Evolutionary conservation across 2,797 vertebrate genomes (phyloP), one percentile per base, ranked within the genome.

Genomic region (Sebastes matsubarae): DNA sequence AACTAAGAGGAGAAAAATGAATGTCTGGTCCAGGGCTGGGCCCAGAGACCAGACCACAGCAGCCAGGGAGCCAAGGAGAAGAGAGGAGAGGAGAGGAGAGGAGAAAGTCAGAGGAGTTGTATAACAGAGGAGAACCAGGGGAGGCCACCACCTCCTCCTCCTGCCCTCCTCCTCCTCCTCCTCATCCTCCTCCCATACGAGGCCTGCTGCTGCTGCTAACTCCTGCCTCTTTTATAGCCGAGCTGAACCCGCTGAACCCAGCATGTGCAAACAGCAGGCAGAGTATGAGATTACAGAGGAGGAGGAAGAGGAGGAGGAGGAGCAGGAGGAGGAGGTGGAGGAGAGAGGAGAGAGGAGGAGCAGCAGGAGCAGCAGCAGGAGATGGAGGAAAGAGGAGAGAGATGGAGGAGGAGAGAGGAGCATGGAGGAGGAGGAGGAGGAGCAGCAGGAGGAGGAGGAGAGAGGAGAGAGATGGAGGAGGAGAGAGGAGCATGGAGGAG

Each of bases 1-100:
- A 88, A 94, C 94, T 95, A 94, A 95, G 89, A 92, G 90, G 91
- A 94, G 87, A 95, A 94, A 94, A 93, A 95, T 95, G 93, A 93
- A 89, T 54, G 69, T 93, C 91, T 92, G 88, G 88, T 93, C 91
- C 93, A 93, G 88, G 89, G 88, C 84, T 84, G 88, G 89, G 88
- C 82, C 87, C 83, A 77, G 82, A 78, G 84, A 91, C 72, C 65
- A 87, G 79, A 91, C 92, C 91, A 55, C 91, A 93, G 80, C 84
- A 83, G 46, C 46, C 46, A 50, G 46, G 3, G 46, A 79, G 80
- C 79, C 82, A 50, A 50, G 11, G 57, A 81, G 46, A 50, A 3
- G 55, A 81, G 42, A 46, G 18, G 18, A 50, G 46, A 50, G 50
- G 52, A 36, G 34, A 50, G 11, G 55, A 81, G 46, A 46, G 42